A percentile compares a stretch with the other conserved stretches of the same genome.
Conservation (phyloP, 2,888 invertebrate species). For the Drosophila trichaetosa region DNA sequence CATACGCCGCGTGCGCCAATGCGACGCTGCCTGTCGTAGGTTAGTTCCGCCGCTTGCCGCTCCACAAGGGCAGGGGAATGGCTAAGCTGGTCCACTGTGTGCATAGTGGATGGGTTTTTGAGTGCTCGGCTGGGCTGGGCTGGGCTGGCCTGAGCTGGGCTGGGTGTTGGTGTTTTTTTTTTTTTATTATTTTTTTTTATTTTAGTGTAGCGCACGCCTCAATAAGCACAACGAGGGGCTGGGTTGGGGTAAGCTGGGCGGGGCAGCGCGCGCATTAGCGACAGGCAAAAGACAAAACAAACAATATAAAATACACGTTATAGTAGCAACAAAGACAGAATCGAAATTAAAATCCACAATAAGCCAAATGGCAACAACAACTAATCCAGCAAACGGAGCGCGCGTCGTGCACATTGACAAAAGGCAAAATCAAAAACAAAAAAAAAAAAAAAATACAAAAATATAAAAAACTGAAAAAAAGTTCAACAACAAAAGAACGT, state of each 20-base stretch:
- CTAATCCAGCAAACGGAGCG: constrained; percentile 50
- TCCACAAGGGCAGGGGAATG: constrained; percentile 3
- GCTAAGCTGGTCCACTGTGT: no score
- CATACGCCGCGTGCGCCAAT: constrained; percentile 59
- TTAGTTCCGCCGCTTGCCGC: constrained; percentile 40
- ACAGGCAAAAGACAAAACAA: constrained; percentile 56
- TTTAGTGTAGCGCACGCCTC: constrained; percentile 46
- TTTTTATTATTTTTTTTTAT: constrained; percentile 5
- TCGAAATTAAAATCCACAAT: constrained; percentile 57
- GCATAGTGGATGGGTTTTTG: not conserved
- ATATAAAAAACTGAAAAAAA: constrained; percentile 29
- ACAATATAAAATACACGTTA: constrained; percentile 52
- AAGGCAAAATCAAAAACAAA: constrained; percentile 19
- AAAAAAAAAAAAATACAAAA: constrained; percentile 1
- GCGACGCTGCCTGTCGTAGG: constrained; percentile 53
- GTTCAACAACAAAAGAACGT: constrained; percentile 55
- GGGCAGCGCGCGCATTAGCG: constrained; percentile 47
- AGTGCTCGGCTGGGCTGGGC: not conserved
- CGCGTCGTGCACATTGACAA: constrained; percentile 54
- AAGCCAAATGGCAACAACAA: constrained; percentile 58
- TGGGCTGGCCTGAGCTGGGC: constrained; percentile 8
- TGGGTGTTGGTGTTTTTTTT: constrained; percentile 4
- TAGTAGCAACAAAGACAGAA: constrained; percentile 27
- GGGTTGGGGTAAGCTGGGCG: constrained; percentile 24
- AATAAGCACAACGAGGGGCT: constrained; percentile 29